These are phyloP conservation scores for Dorcus parallelipipedus DNA, from an alignment of 2,888 invertebrate genomes.

Conservation along the genomic window DNA sequence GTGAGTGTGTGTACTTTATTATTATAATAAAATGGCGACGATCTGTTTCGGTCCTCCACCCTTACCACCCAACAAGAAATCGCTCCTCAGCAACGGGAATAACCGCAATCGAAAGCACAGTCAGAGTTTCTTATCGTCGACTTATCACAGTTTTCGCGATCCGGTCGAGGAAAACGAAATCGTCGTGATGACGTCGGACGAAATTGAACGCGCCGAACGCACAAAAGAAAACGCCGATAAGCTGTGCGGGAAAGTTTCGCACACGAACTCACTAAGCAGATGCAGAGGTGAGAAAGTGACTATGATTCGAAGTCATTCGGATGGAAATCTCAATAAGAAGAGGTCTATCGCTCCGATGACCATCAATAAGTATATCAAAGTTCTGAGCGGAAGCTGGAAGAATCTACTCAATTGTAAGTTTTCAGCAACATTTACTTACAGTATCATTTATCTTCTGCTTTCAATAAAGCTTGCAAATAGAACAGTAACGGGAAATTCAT, in stretches of 20 bases:
- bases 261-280: conserved; percentile 51
- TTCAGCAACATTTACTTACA: no score
- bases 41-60: conserved; percentile 59
- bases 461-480: no score
- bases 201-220: conserved; percentile 34
- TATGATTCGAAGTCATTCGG: conserved; percentile 67
- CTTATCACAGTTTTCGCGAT: conserved; percentile 58
- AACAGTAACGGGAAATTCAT: no score
- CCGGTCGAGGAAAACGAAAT: conserved; percentile 52
- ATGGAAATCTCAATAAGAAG: conserved; percentile 60
- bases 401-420: conserved; percentile 75
- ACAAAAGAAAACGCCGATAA: conserved; percentile 15
- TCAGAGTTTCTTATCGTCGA: conserved; percentile 49
- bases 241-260: conserved; percentile 34
- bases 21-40: conserved; percentile 50
- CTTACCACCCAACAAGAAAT: conserved; percentile 55
- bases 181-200: conserved; percentile 33
- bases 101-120: conserved; percentile 31
- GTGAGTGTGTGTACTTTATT: no score
- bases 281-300: conserved; percentile 37
- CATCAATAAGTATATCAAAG: conserved; percentile 68
- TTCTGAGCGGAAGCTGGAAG: conserved; percentile 76
- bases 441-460: no score
- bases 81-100: conserved; percentile 28
- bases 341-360: conserved; percentile 43